Conservation (phyloP, 1,140 invertebrate species). For the Cepaea nemoralis region DNA sequence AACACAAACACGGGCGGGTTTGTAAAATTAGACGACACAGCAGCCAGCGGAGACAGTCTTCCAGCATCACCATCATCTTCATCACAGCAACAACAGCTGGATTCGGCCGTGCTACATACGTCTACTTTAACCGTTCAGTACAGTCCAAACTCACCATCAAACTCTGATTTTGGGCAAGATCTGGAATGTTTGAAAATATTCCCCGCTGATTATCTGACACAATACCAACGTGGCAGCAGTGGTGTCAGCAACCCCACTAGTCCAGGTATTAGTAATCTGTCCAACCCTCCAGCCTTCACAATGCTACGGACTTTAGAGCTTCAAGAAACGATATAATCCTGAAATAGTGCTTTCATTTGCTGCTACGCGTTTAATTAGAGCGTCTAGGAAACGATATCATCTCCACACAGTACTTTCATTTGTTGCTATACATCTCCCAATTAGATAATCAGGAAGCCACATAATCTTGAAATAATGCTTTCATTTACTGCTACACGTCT, state of each 20-base stretch:
- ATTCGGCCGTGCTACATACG: slow-evolving; percentile 13
- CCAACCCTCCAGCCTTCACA: slow-evolving; percentile 27
- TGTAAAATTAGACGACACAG: background rate
- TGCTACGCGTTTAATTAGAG: no score
- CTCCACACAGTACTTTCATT: no score
- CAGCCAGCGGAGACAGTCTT: background rate
- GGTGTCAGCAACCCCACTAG: background rate
- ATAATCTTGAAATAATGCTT: no score
- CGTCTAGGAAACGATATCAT: no score
- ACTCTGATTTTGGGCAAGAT: background rate
- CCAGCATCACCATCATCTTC: no score
- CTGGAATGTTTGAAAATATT: background rate
- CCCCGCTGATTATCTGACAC: slow-evolving; percentile 20
- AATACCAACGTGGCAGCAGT: background rate
- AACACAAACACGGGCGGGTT: background rate
- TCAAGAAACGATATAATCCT: slow-evolving; percentile 35
- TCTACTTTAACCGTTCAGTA: background rate
- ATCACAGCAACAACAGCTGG: background rate
- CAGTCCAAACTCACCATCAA: background rate
- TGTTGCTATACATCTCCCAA: no score
- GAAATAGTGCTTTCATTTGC: no score
- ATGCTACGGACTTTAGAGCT: slow-evolving; percentile 35
- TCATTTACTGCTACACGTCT: no score
- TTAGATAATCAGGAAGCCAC: no score
- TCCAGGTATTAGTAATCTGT: slow-evolving; percentile 28